These are phyloP conservation scores for Syngnathus typhle DNA, from an alignment of 2,113 vertebrate species.

Conservation along the genomic window DNA sequence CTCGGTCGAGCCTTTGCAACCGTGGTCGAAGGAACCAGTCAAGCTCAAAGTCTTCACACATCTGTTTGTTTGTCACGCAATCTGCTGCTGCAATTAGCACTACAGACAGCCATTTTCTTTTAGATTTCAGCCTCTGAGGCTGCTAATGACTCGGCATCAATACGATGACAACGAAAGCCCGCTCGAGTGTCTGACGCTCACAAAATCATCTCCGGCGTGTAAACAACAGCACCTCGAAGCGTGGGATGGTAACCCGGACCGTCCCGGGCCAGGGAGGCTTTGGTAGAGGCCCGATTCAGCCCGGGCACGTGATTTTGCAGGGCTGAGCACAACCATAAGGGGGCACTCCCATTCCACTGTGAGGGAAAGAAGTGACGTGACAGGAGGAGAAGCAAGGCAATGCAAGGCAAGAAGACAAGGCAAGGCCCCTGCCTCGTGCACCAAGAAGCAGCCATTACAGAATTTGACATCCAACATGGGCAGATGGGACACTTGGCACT, in stretches of 20 bases:
- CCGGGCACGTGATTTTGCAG: constrained; percentile 52
- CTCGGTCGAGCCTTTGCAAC: constrained; percentile 3
- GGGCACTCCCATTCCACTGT: constrained; percentile 70
- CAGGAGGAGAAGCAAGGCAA: constrained; percentile 55
- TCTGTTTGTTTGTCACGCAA: constrained; percentile 1
- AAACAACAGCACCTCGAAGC: constrained; percentile 9
- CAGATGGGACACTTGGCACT: constrained; percentile 13
- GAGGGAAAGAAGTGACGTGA: constrained; percentile 51
- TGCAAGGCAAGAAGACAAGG: constrained; percentile 5
- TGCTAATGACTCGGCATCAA: constrained; percentile 17
- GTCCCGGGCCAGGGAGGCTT: background rate
- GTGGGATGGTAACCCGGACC: background rate
- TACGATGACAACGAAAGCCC: background rate
- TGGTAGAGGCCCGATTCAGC: constrained; percentile 16
- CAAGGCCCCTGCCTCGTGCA: constrained; percentile 54
- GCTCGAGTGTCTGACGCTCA: background rate
- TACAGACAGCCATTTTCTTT: constrained; percentile 33
- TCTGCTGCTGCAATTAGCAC: background rate
- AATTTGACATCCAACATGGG: constrained; percentile 32
- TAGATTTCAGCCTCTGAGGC: constrained; percentile 13
- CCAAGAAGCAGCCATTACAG: constrained; percentile 67
- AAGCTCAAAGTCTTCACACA: constrained; percentile 11
- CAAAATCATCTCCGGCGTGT: background rate
- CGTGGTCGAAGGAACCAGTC: constrained; percentile 12
- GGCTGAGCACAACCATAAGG: constrained; percentile 69